Base-by-base conservation (phyloP, 2,888 invertebrate species). In the Sarcophaga carnaria region DNA sequence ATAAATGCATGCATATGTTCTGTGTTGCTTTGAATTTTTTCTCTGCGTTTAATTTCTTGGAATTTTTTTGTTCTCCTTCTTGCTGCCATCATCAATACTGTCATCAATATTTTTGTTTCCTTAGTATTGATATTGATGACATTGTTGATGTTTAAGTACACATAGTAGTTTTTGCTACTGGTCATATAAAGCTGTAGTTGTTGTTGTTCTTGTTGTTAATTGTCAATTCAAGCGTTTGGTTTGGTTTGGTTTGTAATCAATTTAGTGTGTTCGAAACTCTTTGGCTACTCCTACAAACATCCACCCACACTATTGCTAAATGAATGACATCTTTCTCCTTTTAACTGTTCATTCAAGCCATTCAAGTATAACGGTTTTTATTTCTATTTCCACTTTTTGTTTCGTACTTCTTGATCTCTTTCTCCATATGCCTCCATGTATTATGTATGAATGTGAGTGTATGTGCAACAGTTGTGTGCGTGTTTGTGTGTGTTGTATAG, bases 231-330 rank as follows among this genome's bases (percentile, higher is more conserved):
- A 87, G 91, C 89, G 90, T 92, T 92, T 91, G 37, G 37, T 37
- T 37, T 37, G 37, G 37, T 37, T 37, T 37, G 54, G 90, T 90
- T 90, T 90, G 90, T 91, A 91, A 91, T 91, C 91, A 91, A 91
- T 92, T 91, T 85, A 80, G 84, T 84, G 76, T 91, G 90, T 10
- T 10, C 8, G 90, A 90, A 89, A 89, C 90, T 89, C 89, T 69
- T 67, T 37, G 17, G 89, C 81, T 80, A 80, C 66, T 20, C 10
- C 17, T 17, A 59, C n/a, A 37, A n/a, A 14, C 17, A 72, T 80
- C 63, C 62, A 37, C 60, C 8, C 49, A 63, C n/a, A 59, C 20
- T 10, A 37, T 47, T 10, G 37, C 2, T 10, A 37, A 37, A 37
- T 37, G 37, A 37, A 37, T 37, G 37, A 8, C 37, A 37, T 37